Percentiles rank a stretch among this genome's conserved stretches.
phyloP scores from a whole-genome alignment of 2,888 invertebrate species.

The Neoscelio sp. region DNA sequence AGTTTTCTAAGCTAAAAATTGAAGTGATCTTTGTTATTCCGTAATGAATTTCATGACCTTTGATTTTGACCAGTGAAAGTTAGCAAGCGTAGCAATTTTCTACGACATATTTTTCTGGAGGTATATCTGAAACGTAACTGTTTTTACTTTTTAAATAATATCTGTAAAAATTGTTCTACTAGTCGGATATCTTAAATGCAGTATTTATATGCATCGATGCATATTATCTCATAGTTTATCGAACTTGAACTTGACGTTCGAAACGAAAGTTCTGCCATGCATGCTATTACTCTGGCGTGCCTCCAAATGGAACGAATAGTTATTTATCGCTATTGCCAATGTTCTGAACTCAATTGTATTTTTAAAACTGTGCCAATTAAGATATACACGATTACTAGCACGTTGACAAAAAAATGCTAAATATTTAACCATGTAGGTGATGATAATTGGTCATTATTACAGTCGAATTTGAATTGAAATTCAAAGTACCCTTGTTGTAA shows the following conservation, averaged over 20 bases:
- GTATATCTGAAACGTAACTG: background rate
- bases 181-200: background rate
- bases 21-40: too few species aligned
- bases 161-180: conserved; percentile 3
- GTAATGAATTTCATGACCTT: too few species aligned
- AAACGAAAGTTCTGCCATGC: conserved; percentile 40
- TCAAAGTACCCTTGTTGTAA: too few species aligned
- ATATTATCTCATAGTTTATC: conserved; percentile 51
- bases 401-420: too few species aligned
- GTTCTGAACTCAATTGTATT: conserved; percentile 12
- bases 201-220: conserved; percentile 12
- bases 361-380: background rate
- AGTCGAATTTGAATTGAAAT: too few species aligned
- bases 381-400: too few species aligned
- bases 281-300: conserved; percentile 42
- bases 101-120: too few species aligned
- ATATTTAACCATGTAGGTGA: too few species aligned
- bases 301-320: conserved; percentile 51
- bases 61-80: too few species aligned
- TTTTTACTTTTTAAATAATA: background rate
- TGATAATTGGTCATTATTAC: too few species aligned
- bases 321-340: conserved; percentile 8
- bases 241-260: conserved; percentile 65
- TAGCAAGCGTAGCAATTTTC: too few species aligned
- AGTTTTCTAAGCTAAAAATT: too few species aligned